phyloP scores from a whole-genome alignment of 2,888 invertebrate species.

The Lasius platythorax region DNA sequence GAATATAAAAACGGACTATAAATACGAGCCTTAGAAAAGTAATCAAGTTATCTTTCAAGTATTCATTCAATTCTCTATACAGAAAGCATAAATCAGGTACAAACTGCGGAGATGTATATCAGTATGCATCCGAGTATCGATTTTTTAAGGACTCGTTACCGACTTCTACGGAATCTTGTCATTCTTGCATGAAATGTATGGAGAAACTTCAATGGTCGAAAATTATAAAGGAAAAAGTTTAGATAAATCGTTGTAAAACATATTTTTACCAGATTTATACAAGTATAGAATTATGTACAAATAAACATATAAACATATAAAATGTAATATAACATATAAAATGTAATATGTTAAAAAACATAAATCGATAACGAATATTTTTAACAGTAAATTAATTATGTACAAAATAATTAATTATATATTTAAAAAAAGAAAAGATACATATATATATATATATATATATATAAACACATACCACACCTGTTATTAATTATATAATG shows the following conservation, averaged over 20 bases:
- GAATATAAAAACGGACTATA: not conserved
- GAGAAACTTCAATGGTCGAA: not conserved
- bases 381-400: not conserved
- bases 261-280: not conserved
- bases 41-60: not conserved
- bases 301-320: not conserved
- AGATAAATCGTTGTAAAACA: not conserved
- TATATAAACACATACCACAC: not conserved
- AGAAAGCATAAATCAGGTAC: not conserved
- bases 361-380: not conserved
- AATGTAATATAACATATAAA: not conserved
- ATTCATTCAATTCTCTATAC: not conserved
- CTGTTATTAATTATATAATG: not conserved
- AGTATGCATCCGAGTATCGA: not conserved
- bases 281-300: not conserved
- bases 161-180: not conserved
- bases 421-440: not conserved
- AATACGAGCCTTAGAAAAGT: not conserved
- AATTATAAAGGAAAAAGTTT: not conserved
- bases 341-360: not conserved
- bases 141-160: conserved; percentile 16
- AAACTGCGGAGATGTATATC: not conserved
- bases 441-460: not conserved
- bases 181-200: not conserved
- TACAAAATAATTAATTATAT: no score